Percentiles rank a stretch among this genome's conserved stretches.
These are phyloP conservation scores for Melanotaenia parkinsoni DNA, from an alignment of 2,797 vertebrate genomes.

Conservation along the genomic window DNA sequence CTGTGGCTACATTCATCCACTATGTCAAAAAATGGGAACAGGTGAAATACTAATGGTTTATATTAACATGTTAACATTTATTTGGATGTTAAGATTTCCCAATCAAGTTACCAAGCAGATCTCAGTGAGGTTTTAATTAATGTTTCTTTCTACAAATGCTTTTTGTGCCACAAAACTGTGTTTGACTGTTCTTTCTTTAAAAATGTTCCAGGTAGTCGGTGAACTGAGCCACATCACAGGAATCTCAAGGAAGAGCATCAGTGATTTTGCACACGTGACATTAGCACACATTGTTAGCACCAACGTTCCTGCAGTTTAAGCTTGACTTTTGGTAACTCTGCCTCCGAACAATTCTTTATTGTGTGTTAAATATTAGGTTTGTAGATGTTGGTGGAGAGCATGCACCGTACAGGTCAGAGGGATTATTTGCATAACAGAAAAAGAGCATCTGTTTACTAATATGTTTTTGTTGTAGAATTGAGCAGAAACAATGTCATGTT, in stretches of 20 bases:
- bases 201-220: constrained; percentile 82
- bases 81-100: not conserved
- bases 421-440: not conserved
- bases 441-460: not conserved
- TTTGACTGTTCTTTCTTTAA: constrained; percentile 13
- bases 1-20: constrained; percentile 89
- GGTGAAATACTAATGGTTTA: constrained; percentile 75
- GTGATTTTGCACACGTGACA: constrained; percentile 84
- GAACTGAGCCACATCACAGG: constrained; percentile 91
- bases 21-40: constrained; percentile 81
- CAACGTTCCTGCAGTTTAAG: constrained; percentile 25
- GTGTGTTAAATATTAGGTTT: not conserved
- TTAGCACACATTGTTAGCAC: constrained; percentile 79
- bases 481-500: not conserved
- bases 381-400: not conserved
- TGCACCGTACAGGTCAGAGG: not conserved
- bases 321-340: not conserved
- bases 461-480: not conserved
- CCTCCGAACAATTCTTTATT: not conserved
- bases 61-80: not conserved
- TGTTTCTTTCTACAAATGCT: not conserved
- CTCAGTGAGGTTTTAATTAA: not conserved
- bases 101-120: not conserved
- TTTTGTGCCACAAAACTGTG: not conserved
- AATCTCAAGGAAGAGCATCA: constrained; percentile 87